phyloP scores from a whole-genome alignment of 2,888 invertebrate species.

The Listrodromus nycthemerus region DNA sequence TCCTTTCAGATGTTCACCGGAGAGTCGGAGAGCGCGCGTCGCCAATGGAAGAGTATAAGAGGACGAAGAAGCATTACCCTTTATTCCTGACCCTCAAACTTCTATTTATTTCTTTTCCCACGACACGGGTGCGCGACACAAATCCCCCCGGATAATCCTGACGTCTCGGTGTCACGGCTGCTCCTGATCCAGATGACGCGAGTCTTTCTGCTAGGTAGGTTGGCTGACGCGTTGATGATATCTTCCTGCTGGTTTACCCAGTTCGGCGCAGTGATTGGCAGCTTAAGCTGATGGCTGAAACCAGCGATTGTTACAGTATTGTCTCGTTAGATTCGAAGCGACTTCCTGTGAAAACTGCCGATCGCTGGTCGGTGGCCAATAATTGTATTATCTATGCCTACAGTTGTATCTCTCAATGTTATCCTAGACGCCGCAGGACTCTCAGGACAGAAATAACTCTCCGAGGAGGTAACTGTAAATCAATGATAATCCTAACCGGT shows the following conservation, averaged over 20 bases:
- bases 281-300: not conserved
- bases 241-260: slow-evolving; percentile 26
- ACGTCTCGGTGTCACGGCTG: slow-evolving; percentile 60
- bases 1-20: slow-evolving; percentile 8
- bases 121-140: slow-evolving; percentile 61
- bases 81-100: slow-evolving; percentile 50
- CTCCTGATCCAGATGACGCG: slow-evolving; percentile 46
- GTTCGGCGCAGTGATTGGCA: not conserved
- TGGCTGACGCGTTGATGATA: slow-evolving; percentile 56
- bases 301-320: not conserved
- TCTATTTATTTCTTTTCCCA: slow-evolving; percentile 48
- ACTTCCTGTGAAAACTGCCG: not conserved
- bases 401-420: slow-evolving; percentile 24
- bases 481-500: slow-evolving; percentile 65
- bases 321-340: not conserved
- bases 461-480: slow-evolving; percentile 55
- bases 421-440: slow-evolving; percentile 49
- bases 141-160: slow-evolving; percentile 67
- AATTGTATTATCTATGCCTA: not conserved
- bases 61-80: not conserved
- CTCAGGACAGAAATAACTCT: slow-evolving; percentile 60
- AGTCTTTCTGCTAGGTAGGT: slow-evolving; percentile 44
- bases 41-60: slow-evolving; percentile 12
- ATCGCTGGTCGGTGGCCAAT: slow-evolving; percentile 6
- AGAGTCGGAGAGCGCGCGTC: slow-evolving; percentile 23